Evolutionary conservation across 2,888 invertebrate species (phyloP).

Genomic region (Caenorhabditis panamensis): DNA sequence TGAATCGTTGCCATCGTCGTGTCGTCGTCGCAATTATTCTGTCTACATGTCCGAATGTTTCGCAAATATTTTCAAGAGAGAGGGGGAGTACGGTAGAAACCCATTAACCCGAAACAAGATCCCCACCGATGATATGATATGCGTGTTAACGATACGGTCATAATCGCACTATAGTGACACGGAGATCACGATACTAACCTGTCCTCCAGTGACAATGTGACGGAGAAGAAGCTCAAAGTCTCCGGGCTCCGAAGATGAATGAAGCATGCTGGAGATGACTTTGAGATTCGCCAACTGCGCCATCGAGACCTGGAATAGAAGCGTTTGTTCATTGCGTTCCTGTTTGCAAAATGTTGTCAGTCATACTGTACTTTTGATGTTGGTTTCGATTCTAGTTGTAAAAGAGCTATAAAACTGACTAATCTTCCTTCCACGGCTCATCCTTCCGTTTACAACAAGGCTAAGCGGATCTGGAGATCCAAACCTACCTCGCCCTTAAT

Average conservation of each 20-base stretch:
- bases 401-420: slow-evolving; percentile 11
- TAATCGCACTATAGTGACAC: too few species aligned
- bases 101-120: background rate
- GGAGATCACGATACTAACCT: slow-evolving; percentile 70
- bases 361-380: slow-evolving; percentile 3
- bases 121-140: slow-evolving; percentile 36
- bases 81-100: background rate
- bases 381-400: background rate
- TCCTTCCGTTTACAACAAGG: slow-evolving; percentile 5
- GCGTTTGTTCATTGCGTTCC: too few species aligned
- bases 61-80: background rate
- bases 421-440: slow-evolving; percentile 13
- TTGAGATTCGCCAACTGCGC: slow-evolving; percentile 72
- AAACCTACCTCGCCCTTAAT: slow-evolving; percentile 40
- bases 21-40: background rate
- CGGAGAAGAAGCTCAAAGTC: slow-evolving; percentile 67
- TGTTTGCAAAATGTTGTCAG: too few species aligned
- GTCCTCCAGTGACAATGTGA: slow-evolving; percentile 75
- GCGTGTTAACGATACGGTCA: slow-evolving; percentile 37
- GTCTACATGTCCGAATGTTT: background rate
- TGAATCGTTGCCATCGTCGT: background rate
- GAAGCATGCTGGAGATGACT: slow-evolving; percentile 61
- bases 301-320: slow-evolving; percentile 67
- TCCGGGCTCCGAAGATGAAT: slow-evolving; percentile 44
- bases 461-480: too few species aligned